Evolutionary conservation across 2,888 invertebrate genomes (phyloP).

Genomic region (Drosophila mayaguana): DNA sequence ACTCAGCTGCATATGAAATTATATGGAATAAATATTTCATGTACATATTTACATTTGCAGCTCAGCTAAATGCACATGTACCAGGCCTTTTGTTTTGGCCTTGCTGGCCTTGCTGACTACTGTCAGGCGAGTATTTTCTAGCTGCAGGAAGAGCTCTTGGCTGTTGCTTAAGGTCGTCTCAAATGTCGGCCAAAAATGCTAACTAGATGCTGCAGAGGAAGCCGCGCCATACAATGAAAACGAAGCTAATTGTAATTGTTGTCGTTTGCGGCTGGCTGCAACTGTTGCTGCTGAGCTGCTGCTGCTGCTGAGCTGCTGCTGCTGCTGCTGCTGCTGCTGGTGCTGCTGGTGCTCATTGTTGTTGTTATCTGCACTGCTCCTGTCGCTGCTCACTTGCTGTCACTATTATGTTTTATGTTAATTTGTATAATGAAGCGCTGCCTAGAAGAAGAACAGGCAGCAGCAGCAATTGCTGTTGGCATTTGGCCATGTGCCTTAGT

Average conservation of each 20-base stretch:
- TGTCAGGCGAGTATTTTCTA: conserved; percentile 16
- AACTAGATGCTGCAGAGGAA: conserved; percentile 78
- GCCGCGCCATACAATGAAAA: conserved; percentile 65
- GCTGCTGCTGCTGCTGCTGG: conserved; percentile 15
- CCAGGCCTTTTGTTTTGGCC: conserved; percentile 41
- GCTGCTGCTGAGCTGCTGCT: conserved; percentile 12
- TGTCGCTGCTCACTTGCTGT: conserved; percentile 64
- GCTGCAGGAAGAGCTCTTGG: conserved; percentile 39
- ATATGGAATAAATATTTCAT: no score
- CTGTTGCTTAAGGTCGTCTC: conserved; percentile 65
- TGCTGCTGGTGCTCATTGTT: conserved; percentile 27
- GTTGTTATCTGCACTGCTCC: conserved; percentile 60
- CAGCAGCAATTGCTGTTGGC: conserved; percentile 67
- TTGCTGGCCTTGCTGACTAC: conserved; percentile 9
- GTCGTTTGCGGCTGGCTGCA: conserved; percentile 68
- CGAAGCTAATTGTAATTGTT: conserved; percentile 80
- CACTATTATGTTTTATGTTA: conserved; percentile 80
- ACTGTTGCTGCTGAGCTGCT: conserved; percentile 20
- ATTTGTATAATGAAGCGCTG: conserved; percentile 75
- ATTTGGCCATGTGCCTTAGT: conserved; percentile 76
- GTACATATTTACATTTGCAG: no score
- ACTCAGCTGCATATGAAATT: no score
- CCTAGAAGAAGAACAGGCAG: conserved; percentile 25
- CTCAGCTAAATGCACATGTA: no score
- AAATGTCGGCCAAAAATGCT: conserved; percentile 78